Conservation (phyloP, 1,140 invertebrate species). For the Trichonephila clavata region DNA sequence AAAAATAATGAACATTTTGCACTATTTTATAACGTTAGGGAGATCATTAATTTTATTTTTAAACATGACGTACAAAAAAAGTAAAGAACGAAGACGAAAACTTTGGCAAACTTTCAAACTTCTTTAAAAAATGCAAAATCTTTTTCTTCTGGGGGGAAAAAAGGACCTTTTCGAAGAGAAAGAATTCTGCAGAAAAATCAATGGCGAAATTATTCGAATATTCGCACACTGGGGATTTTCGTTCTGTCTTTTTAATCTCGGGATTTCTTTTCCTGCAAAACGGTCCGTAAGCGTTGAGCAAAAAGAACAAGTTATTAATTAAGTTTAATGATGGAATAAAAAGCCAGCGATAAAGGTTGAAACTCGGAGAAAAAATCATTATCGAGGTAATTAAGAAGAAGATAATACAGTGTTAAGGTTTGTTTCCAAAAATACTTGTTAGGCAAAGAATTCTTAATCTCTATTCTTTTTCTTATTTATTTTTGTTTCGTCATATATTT, state of each 20-base stretch:
- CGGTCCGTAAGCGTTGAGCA: background rate
- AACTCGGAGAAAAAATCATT: background rate
- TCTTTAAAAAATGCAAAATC: conserved; percentile 5
- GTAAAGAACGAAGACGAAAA: background rate
- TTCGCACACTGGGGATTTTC: background rate
- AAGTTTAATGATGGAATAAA: conserved; percentile 17
- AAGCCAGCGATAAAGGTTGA: background rate
- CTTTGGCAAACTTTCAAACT: conserved; percentile 62
- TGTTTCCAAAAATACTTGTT: background rate
- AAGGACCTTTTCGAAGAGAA: background rate
- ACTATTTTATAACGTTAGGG: conserved; percentile 39
- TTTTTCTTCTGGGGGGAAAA: background rate
- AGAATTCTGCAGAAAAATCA: background rate
- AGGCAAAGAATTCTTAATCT: background rate
- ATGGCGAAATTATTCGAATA: conserved; percentile 11
- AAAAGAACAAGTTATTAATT: conserved; percentile 33
- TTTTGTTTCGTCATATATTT: background rate
- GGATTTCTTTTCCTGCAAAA: background rate
- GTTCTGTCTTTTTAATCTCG: background rate
- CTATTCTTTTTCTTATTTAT: background rate
- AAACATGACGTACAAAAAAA: conserved; percentile 1
- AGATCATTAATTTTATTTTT: conserved; percentile 64
- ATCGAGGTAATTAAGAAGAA: conserved; percentile 20
- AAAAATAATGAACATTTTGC: conserved; percentile 52
- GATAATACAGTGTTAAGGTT: conserved; percentile 15